These are phyloP conservation scores for Drosophila ironensis DNA, from an alignment of 1,140 invertebrate genomes.

Conservation along the genomic window DNA sequence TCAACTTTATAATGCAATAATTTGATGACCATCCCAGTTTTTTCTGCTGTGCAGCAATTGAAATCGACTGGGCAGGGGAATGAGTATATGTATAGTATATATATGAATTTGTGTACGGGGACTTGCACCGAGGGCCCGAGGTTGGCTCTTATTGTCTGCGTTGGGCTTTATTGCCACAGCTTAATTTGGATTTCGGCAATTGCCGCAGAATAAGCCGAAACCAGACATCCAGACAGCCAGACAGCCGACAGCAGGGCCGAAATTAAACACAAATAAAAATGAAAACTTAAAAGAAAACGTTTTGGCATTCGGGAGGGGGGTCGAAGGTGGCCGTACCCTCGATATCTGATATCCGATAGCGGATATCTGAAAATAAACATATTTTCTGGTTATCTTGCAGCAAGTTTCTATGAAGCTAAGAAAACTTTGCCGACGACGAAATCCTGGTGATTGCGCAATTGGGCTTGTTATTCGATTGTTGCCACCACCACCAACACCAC, in stretches of 20 bases:
- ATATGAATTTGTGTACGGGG: not conserved
- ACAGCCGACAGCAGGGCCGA: not conserved
- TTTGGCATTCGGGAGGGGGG: not conserved
- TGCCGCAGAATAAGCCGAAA: conserved; percentile 19
- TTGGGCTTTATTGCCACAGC: conserved; percentile 46
- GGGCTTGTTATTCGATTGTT: too few relatives aligned
- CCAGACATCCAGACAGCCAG: not conserved
- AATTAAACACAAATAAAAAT: conserved; percentile 10
- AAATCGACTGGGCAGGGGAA: not conserved
- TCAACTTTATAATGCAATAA: not conserved
- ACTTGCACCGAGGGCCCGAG: not conserved
- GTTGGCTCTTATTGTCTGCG: conserved; percentile 31
- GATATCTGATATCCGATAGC: too few relatives aligned
- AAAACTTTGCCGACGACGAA: too few relatives aligned
- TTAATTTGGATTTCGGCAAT: conserved; percentile 54
- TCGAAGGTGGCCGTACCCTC: not conserved
- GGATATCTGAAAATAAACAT: too few relatives aligned
- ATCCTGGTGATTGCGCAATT: too few relatives aligned
- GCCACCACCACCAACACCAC: too few relatives aligned
- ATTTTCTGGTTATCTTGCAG: too few relatives aligned
- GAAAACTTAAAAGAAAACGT: conserved; percentile 22
- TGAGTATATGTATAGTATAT: not conserved
- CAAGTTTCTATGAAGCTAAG: too few relatives aligned
- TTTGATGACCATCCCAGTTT: not conserved
- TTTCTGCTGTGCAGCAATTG: not conserved